Evolutionary conservation across 2,113 vertebrate species (phyloP), one percentile per base, ranked within the genome.

Genomic region (Tragulus kanchil): DNA sequence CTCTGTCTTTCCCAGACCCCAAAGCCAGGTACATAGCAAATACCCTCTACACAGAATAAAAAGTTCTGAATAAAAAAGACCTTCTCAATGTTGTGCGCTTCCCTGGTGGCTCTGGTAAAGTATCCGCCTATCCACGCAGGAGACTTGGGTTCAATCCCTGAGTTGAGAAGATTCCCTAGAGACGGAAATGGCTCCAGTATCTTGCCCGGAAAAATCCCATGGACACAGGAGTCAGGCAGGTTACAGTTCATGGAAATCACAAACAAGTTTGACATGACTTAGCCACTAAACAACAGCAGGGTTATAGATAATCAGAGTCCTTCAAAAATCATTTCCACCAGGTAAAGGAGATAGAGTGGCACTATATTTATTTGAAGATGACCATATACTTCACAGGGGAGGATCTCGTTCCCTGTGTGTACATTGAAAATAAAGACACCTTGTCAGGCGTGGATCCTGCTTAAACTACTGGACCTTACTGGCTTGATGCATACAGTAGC

Each of bases 291-390:
- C 69, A 73, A 42, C 42, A 71, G 23, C 36, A 1, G 99, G 99
- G 98, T 99, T 99, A 98, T 99, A 99, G 98, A 99, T 99, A 97
- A 99, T 99, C 36, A 99, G 87, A 99, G 99, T 58, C 99, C 99
- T 0, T 99, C 99, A 97, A 99, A 99, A 97, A 99, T 99, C 99
- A 99, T 99, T 98, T 99, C 99, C 97, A 99, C 99, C 98, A 99
- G 98, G 97, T 99, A 99, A 36, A 99, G 99, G 62, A 99, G 99
- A 97, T 99, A 99, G 45, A 99, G 99, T 0, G 99, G 99, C 26
- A 99, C 97, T 0, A 99, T 99, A 97, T 99, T 99, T 97, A 99
- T 99, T 99, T 99, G 99, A 96, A 99, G 99, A 98, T 99, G 99
- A 86, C 99, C 99, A 92, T 99, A 99, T 65, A 99, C 98, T 14